A percentile compares a stretch with the other conserved stretches of the same genome.
Conservation (phyloP, 2,797 vertebrate species). For the Picus viridis region DNA sequence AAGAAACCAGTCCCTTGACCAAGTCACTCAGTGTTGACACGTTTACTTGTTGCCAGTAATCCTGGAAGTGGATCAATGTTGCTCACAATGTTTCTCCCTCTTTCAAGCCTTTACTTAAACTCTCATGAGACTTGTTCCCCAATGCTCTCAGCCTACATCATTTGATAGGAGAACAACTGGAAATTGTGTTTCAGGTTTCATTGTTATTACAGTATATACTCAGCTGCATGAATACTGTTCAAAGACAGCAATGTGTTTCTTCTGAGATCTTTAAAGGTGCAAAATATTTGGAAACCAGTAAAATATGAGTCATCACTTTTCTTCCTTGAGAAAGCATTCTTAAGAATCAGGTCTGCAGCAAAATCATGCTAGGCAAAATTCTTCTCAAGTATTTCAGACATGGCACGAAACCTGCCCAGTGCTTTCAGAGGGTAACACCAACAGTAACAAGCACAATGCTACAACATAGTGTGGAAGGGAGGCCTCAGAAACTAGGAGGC, state of each 20-base stretch:
- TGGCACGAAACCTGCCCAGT: background rate
- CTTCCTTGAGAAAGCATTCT: background rate
- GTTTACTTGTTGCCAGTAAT: background rate
- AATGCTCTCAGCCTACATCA: background rate
- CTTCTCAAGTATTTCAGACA: background rate
- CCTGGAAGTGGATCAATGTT: background rate
- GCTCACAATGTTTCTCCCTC: background rate
- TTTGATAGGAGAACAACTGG: background rate
- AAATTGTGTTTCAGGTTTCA: background rate
- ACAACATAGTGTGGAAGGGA: background rate
- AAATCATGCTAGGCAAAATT: background rate
- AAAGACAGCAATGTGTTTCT: background rate
- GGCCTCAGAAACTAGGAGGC: background rate
- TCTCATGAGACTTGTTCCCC: background rate
- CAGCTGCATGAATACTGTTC: background rate
- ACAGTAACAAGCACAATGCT: background rate
- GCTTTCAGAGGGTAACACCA: background rate
- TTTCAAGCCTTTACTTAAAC: background rate
- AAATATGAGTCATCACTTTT: background rate
- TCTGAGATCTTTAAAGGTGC: background rate
- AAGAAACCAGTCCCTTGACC: background rate
- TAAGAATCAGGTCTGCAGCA: background rate
- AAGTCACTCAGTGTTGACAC: background rate
- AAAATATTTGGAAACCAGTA: background rate
- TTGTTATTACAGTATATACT: background rate